These are phyloP conservation scores for Orycteropus afer DNA, from an alignment of 2,113 vertebrate species.

Conservation along the genomic window DNA sequence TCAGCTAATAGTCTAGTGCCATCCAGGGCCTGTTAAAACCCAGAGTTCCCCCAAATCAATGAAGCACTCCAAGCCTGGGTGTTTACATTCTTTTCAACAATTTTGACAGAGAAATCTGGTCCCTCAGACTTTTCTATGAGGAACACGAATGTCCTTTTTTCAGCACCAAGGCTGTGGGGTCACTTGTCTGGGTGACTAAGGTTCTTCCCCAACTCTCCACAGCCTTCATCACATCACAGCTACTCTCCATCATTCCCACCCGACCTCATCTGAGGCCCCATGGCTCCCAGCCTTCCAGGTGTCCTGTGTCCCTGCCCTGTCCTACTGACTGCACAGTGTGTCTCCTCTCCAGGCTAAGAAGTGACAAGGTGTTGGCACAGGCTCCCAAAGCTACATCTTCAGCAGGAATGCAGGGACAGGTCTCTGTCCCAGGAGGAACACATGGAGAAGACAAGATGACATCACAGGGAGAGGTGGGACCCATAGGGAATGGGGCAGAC, in stretches of 20 bases:
- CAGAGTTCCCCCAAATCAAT: neutral
- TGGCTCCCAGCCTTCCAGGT: neutral
- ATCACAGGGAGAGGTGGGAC: neutral
- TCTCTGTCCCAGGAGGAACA: neutral
- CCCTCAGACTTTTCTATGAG: neutral
- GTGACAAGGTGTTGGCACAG: neutral
- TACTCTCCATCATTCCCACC: fast-evolving
- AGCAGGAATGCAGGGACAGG: neutral
- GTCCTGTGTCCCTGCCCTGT: fast-evolving
- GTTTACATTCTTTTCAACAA: neutral
- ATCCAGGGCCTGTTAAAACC: neutral
- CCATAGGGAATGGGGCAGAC: neutral
- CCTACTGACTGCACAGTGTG: neutral
- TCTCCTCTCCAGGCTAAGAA: neutral
- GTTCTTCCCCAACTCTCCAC: neutral
- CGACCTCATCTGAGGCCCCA: neutral
- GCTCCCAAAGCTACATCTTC: neutral
- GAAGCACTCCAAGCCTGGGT: neutral
- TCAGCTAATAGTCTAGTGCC: too few relatives aligned
- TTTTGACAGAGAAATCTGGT: neutral
- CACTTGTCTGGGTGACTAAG: too few relatives aligned
- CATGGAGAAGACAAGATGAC: neutral
- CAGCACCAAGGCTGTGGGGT: neutral
- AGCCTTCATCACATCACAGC: neutral
- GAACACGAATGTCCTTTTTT: too few relatives aligned